These are phyloP conservation scores for Python bivittatus DNA, from an alignment of 2,113 vertebrate species.

Conservation along the genomic window DNA sequence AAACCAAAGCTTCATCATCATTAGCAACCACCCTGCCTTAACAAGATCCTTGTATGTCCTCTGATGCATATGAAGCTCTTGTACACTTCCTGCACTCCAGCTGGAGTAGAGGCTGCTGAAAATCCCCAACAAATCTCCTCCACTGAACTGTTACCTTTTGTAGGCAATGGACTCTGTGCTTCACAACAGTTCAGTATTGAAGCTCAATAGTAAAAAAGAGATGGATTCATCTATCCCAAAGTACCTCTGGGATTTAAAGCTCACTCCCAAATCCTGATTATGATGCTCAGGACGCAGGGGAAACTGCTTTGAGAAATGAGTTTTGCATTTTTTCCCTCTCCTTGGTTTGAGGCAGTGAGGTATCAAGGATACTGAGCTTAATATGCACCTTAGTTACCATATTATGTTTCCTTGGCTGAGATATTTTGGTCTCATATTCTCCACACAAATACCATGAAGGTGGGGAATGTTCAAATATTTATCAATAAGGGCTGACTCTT, in stretches of 20 bases:
- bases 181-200: neutral
- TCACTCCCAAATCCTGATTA: neutral
- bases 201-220: neutral
- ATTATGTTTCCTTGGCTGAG: neutral
- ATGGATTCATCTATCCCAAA: neutral
- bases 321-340: neutral
- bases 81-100: neutral
- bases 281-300: neutral
- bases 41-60: neutral
- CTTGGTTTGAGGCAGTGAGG: neutral
- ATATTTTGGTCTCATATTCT: neutral
- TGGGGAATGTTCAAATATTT: neutral
- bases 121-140: neutral
- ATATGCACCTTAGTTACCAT: neutral
- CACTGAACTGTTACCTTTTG: neutral
- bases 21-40: neutral
- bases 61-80: no score
- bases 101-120: neutral
- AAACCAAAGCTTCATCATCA: neutral
- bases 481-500: neutral
- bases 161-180: neutral
- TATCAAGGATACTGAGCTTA: neutral
- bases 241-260: neutral
- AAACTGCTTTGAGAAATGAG: neutral
- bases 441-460: neutral